Evolutionary conservation across 2,797 vertebrate species (phyloP).

Genomic region (Psittacula echo): DNA sequence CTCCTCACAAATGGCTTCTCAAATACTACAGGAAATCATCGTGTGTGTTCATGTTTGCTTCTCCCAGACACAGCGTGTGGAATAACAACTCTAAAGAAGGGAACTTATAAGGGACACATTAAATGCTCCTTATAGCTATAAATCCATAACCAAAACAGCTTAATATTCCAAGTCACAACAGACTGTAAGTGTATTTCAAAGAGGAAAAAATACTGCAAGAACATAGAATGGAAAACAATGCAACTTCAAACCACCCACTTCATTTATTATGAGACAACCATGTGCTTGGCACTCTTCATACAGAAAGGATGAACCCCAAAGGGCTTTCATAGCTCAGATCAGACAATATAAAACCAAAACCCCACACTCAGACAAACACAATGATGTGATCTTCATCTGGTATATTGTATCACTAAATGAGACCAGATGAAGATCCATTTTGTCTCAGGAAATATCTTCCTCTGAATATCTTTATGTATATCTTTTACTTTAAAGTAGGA

Average conservation of each 20-base stretch:
- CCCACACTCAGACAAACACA: constrained; percentile 53
- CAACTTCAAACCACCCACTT: constrained; percentile 48
- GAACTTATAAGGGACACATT: constrained; percentile 5
- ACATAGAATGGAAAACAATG: constrained; percentile 50
- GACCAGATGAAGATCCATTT: constrained; percentile 50
- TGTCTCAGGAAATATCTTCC: not conserved
- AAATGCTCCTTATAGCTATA: constrained; percentile 41
- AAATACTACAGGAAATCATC: not conserved
- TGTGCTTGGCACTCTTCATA: constrained; percentile 23
- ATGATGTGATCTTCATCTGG: constrained; percentile 48
- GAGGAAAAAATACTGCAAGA: constrained; percentile 26
- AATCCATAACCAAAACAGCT: constrained; percentile 25
- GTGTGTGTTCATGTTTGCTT: not conserved
- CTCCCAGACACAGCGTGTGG: not conserved
- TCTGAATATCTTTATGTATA: not conserved
- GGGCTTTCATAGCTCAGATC: not conserved
- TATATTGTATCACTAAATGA: constrained; percentile 33
- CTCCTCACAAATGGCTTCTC: not conserved
- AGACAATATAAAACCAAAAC: constrained; percentile 59
- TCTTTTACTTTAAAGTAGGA: not conserved
- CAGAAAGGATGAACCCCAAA: constrained; percentile 37
- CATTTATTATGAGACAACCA: constrained; percentile 43
- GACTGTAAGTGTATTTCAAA: constrained; percentile 26
- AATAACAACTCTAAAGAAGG: constrained; percentile 6
- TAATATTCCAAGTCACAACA: constrained; percentile 51